A percentile compares a stretch with the other conserved stretches of the same genome.
Evolutionary conservation across 1,140 invertebrate species (phyloP).

Genomic region (Macrotrachela quadricornifera): DNA sequence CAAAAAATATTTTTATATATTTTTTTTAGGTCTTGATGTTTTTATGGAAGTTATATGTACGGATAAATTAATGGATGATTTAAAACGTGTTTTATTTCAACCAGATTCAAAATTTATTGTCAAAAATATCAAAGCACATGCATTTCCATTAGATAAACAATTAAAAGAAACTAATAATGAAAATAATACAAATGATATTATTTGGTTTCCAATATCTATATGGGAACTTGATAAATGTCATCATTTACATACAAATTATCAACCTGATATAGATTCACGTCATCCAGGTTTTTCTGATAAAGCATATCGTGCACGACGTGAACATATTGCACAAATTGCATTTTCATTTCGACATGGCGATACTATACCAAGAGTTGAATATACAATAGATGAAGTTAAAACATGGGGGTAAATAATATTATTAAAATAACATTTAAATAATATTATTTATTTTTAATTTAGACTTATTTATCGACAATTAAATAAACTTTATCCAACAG

Average conservation of each 20-base stretch:
- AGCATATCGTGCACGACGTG: conserved; percentile 66
- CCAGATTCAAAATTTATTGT: background rate
- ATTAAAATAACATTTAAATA: background rate
- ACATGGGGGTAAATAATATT: conserved; percentile 52
- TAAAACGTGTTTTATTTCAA: background rate
- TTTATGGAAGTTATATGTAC: background rate
- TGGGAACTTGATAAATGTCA: conserved; percentile 89
- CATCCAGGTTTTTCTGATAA: conserved; percentile 97
- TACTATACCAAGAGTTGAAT: conserved; percentile 72
- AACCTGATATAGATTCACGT: conserved; percentile 67
- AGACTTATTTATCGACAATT: conserved; percentile 71
- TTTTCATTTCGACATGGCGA: conserved; percentile 80
- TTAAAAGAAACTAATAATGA: no score
- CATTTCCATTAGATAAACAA: no score
- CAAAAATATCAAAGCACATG: background rate
- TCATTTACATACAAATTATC: conserved; percentile 91
- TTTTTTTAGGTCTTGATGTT: background rate
- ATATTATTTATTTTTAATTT: conserved; percentile 12
- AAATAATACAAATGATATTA: background rate
- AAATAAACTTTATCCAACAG: conserved; percentile 62
- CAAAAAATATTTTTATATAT: no score
- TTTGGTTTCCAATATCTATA: conserved; percentile 89
- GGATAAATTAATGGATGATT: background rate
- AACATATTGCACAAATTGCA: conserved; percentile 77
- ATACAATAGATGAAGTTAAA: conserved; percentile 68